A percentile compares a stretch with the other conserved stretches of the same genome.
Conservation (phyloP, 2,888 invertebrate genomes). For the Apamea sordens region DNA sequence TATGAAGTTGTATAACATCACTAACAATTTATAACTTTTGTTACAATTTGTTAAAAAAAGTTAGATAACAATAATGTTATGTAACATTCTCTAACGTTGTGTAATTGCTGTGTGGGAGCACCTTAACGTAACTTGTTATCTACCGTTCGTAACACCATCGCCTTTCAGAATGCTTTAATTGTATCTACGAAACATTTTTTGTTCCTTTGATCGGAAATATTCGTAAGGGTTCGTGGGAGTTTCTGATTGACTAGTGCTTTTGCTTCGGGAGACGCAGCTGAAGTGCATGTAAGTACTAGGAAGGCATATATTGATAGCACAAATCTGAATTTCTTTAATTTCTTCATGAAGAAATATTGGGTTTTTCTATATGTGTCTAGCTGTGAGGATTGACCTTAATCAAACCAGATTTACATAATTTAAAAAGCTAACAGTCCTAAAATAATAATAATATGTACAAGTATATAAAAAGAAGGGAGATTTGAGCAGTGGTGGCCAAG, state of each 20-base stretch:
- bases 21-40: too few relatives aligned
- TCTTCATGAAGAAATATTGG: background rate
- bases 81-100: too few relatives aligned
- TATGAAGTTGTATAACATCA: too few relatives aligned
- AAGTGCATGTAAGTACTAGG: background rate
- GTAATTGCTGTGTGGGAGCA: too few relatives aligned
- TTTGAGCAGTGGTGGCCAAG: background rate
- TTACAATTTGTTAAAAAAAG: too few relatives aligned
- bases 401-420: background rate
- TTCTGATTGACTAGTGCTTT: background rate
- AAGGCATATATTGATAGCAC: background rate
- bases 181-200: slow-evolving; percentile 19
- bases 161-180: slow-evolving; percentile 19
- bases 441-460: too few relatives aligned
- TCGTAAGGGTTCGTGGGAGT: slow-evolving; percentile 8
- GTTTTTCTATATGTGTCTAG: background rate
- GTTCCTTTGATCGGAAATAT: slow-evolving; percentile 14
- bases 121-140: slow-evolving; percentile 17
- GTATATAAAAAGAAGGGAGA: too few relatives aligned
- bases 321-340: background rate
- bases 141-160: slow-evolving; percentile 4
- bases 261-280: background rate
- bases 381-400: background rate
- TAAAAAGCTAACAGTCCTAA: too few relatives aligned
- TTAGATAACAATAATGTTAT: too few relatives aligned